Conservation (phyloP, 2,113 vertebrate species). For the Craseonycteris thonglongyai region DNA sequence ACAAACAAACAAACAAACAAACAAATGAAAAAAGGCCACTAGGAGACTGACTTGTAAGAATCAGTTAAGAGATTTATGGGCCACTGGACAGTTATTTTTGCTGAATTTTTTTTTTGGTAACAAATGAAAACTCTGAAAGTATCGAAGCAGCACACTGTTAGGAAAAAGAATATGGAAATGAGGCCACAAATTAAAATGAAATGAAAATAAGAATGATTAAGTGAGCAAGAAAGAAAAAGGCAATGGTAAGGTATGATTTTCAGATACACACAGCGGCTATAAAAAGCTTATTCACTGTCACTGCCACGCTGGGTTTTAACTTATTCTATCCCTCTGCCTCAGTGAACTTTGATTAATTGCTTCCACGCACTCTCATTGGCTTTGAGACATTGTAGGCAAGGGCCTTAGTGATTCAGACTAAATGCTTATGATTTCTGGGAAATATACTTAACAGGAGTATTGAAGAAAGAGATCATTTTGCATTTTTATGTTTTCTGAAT, state of each 20-base stretch:
- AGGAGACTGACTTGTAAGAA: conserved; percentile 52
- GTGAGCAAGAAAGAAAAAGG: conserved; percentile 82
- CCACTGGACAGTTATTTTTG: conserved; percentile 52
- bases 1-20: neutral
- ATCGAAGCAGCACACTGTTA: conserved; percentile 68
- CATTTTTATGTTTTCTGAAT: conserved; percentile 76
- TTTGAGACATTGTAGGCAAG: conserved; percentile 74
- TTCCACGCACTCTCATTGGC: conserved; percentile 75
- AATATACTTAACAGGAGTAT: conserved; percentile 76
- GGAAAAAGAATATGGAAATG: conserved; percentile 49
- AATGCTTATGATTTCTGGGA: conserved; percentile 75
- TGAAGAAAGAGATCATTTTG: conserved; percentile 79
- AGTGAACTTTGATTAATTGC: conserved; percentile 80
- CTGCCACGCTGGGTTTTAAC: conserved; percentile 73
- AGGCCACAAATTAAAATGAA: conserved; percentile 77
- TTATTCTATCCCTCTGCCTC: conserved; percentile 79
- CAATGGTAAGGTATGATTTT: conserved; percentile 85
- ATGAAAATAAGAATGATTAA: conserved; percentile 77
- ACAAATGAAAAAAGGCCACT: conserved; percentile 34
- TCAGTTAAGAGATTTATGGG: conserved; percentile 47
- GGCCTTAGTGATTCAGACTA: conserved; percentile 74
- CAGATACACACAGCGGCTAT: conserved; percentile 81
- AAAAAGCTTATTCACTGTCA: conserved; percentile 83
- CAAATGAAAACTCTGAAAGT: conserved; percentile 58
- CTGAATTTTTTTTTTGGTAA: conserved; percentile 44